Evolutionary conservation across 2,113 vertebrate genomes (phyloP).

Genomic region (Cheirogaleus medius): DNA sequence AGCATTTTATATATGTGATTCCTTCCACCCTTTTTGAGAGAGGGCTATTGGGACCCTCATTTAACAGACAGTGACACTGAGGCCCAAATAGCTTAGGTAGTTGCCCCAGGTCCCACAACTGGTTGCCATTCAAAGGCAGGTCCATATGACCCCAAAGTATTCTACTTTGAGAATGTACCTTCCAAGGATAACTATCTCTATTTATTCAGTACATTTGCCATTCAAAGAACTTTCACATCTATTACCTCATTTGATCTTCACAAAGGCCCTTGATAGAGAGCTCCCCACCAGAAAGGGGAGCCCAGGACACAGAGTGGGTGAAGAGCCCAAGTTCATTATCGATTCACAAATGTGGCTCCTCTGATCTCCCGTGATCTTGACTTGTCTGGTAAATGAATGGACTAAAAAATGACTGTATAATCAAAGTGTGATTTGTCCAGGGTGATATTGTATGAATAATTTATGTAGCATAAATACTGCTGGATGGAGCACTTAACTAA

Average conservation of each 20-base stretch:
- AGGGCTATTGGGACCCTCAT: not conserved
- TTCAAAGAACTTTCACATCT: slow-evolving; percentile 43
- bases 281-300: not conserved
- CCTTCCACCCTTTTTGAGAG: not conserved
- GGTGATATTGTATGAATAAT: slow-evolving; percentile 79
- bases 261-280: not conserved
- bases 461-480: slow-evolving; percentile 71
- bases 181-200: not conserved
- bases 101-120: not conserved
- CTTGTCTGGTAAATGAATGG: slow-evolving; percentile 76
- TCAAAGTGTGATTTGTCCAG: slow-evolving; percentile 80
- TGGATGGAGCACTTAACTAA: slow-evolving; percentile 74
- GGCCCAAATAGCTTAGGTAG: not conserved
- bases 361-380: slow-evolving; percentile 50
- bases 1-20: not conserved
- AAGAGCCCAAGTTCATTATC: slow-evolving; percentile 50
- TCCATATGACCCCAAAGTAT: not conserved
- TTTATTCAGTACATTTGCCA: not conserved
- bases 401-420: slow-evolving; percentile 76
- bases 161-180: not conserved
- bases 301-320: not conserved
- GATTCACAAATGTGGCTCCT: slow-evolving; percentile 43
- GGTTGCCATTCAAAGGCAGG: not conserved
- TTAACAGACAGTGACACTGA: not conserved
- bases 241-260: slow-evolving; percentile 42